Evolutionary conservation across 1,140 invertebrate genomes (phyloP).

Genomic region (Aphelinus certus): DNA sequence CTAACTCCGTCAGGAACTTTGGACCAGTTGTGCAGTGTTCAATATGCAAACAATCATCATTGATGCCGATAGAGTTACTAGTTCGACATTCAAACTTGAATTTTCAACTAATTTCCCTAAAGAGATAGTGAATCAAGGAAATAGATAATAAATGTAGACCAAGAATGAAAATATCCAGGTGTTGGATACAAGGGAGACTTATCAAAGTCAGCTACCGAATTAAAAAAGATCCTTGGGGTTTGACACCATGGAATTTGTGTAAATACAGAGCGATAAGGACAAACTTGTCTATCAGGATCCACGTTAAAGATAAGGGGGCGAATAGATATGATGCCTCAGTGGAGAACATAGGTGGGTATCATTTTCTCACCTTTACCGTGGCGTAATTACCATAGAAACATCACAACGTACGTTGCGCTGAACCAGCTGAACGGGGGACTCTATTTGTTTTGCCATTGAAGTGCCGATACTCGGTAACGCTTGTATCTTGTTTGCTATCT

Average conservation of each 20-base stretch:
- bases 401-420: neutral
- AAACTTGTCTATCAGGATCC: neutral
- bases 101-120: too few relatives aligned
- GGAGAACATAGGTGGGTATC: neutral
- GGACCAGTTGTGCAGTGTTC: too few relatives aligned
- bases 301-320: neutral
- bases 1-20: too few relatives aligned
- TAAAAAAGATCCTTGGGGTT: neutral
- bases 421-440: neutral
- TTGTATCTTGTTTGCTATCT: too few relatives aligned
- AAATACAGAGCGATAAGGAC: neutral
- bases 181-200: too few relatives aligned
- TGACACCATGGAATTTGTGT: neutral
- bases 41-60: too few relatives aligned
- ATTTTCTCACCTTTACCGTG: neutral
- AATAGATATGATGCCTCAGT: neutral
- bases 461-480: too few relatives aligned
- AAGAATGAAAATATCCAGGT: too few relatives aligned
- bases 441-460: constrained; percentile 18
- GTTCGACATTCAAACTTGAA: too few relatives aligned
- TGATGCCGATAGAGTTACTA: too few relatives aligned
- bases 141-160: too few relatives aligned
- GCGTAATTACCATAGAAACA: constrained; percentile 2
- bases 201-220: constrained; percentile 2
- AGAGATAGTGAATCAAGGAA: too few relatives aligned